Conservation (phyloP, 2,797 vertebrate genomes). For the Chelidonichthys spinosus region DNA sequence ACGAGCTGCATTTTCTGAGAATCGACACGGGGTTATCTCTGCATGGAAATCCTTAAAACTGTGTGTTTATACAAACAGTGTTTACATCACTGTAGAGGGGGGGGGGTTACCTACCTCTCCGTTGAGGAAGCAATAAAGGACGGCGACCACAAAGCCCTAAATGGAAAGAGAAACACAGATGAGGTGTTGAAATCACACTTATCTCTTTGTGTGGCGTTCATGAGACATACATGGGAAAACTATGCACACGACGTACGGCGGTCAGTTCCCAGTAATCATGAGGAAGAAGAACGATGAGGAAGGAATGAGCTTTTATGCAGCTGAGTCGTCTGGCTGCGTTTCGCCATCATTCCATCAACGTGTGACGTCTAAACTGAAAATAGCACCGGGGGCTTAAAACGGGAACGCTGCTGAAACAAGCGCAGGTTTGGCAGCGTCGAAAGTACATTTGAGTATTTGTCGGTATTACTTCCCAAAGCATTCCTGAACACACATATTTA, state of each 20-base stretch:
- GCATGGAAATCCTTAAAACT: constrained; percentile 24
- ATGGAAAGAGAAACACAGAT: constrained; percentile 54
- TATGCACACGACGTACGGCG: neutral
- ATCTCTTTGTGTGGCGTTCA: constrained; percentile 4
- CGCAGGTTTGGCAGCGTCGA: neutral
- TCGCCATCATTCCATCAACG: constrained; percentile 53
- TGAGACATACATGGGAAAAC: constrained; percentile 1
- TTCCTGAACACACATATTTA: too few relatives aligned
- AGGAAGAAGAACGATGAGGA: constrained; percentile 2
- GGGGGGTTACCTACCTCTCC: constrained; percentile 81
- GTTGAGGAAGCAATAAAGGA: constrained; percentile 97
- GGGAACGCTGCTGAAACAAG: constrained; percentile 3
- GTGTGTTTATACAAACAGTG: constrained; percentile 33
- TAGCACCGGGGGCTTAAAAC: constrained; percentile 53
- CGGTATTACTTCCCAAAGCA: too few relatives aligned
- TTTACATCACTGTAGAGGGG: constrained; percentile 43
- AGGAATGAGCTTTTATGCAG: constrained; percentile 33
- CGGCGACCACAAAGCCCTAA: constrained; percentile 95
- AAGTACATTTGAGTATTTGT: too few relatives aligned
- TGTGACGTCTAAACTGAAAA: constrained; percentile 46
- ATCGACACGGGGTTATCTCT: constrained; percentile 14
- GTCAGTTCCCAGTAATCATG: constrained; percentile 17
- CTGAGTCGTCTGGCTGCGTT: constrained; percentile 36
- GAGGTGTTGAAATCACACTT: constrained; percentile 3
- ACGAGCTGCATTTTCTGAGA: constrained; percentile 36